phyloP scores from a whole-genome alignment of 1,140 invertebrate genomes.

The Drosophila aff. region DNA sequence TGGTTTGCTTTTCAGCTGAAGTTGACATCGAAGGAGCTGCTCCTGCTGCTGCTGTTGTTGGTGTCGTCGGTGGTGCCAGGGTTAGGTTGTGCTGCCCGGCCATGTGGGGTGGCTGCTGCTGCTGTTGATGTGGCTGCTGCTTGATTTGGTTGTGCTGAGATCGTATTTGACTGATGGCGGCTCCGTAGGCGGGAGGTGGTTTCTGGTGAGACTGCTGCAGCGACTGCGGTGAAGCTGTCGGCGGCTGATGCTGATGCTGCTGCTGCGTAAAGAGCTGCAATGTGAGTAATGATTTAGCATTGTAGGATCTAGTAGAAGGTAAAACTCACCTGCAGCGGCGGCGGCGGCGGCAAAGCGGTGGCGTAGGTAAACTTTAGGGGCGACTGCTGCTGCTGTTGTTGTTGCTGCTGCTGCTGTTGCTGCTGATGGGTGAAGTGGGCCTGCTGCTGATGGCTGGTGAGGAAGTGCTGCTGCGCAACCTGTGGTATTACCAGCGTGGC shows the following conservation, averaged over 20 bases:
- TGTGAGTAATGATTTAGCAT: neutral
- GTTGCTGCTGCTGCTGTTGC: constrained; percentile 59
- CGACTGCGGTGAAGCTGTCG: constrained; percentile 27
- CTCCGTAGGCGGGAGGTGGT: constrained; percentile 82
- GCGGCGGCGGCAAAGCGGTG: constrained; percentile 68
- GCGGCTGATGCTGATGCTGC: constrained; percentile 34
- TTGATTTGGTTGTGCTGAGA: constrained; percentile 85
- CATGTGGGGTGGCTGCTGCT: constrained; percentile 42
- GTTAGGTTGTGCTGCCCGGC: constrained; percentile 57
- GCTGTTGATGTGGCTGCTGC: constrained; percentile 60
- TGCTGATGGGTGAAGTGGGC: constrained; percentile 60
- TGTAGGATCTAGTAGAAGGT: no score
- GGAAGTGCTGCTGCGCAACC: constrained; percentile 63
- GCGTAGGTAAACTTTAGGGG: constrained; percentile 73
- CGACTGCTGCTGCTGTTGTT: constrained; percentile 57
- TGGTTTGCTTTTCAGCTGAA: constrained; percentile 40
- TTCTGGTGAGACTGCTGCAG: constrained; percentile 65
- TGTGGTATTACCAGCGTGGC: constrained; percentile 66
- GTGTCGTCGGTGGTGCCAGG: constrained; percentile 68
- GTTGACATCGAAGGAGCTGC: constrained; percentile 5
- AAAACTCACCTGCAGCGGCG: constrained; percentile 74
- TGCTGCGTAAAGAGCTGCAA: constrained; percentile 72
- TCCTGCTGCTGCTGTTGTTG: constrained; percentile 15
- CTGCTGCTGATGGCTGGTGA: constrained; percentile 58
- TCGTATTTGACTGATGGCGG: constrained; percentile 85